Conservation (phyloP, 2,888 invertebrate species). For the Lamproptera curius region DNA sequence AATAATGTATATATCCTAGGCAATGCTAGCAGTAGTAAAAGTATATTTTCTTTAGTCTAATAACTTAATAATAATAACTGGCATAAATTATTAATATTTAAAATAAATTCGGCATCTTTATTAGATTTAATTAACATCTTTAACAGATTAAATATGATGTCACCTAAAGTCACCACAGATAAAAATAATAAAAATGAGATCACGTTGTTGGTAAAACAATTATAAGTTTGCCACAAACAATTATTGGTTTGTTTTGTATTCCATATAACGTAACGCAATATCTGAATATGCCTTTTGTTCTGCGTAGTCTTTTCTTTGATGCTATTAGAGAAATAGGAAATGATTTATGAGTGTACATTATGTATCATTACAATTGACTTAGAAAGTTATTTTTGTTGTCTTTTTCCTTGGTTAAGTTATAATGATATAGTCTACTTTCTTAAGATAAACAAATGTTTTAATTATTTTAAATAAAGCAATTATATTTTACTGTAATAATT, state of each 20-base stretch:
- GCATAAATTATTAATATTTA: too few species aligned
- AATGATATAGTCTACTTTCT: too few species aligned
- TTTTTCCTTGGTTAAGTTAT: background rate
- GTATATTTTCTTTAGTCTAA: too few species aligned
- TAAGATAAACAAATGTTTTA: too few species aligned
- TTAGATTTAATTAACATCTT: too few species aligned
- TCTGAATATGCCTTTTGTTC: slow-evolving; percentile 10
- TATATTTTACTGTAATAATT: too few species aligned
- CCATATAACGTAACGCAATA: slow-evolving; percentile 4
- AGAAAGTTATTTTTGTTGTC: background rate
- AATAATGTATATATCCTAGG: too few species aligned
- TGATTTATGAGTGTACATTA: background rate
- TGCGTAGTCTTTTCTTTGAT: background rate
- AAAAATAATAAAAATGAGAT: slow-evolving; percentile 7
- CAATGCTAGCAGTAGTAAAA: too few species aligned
- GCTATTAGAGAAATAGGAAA: background rate
- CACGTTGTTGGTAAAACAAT: slow-evolving; percentile 6
- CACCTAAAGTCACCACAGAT: background rate
- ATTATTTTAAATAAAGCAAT: too few species aligned
- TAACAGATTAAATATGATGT: too few species aligned
- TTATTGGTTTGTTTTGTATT: slow-evolving; percentile 7
- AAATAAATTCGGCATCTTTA: too few species aligned
- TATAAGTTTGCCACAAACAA: slow-evolving; percentile 4
- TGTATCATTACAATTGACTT: background rate
- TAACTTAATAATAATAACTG: too few species aligned